Base-by-base conservation (phyloP, 2,888 invertebrate genomes). In the Melieria picta region DNA sequence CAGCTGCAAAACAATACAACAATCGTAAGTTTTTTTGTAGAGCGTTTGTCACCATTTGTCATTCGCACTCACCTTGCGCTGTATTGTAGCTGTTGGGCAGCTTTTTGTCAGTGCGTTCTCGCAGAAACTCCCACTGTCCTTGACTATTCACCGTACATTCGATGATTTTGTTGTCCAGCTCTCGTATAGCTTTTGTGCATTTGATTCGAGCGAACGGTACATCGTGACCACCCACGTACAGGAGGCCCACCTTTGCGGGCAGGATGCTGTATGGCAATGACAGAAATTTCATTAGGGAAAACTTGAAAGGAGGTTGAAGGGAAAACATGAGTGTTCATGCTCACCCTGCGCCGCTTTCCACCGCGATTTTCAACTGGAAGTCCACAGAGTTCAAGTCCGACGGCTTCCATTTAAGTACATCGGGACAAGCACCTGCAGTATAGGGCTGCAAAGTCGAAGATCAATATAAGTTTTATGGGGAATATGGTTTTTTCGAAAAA, bases 361-460 rank as follows among this genome's bases (percentile, higher is more conserved):
- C 91, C 1, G 90, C 89, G 69, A 99, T 94, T 87, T 94, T 93
- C 72, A 99, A 88, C 80, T 91, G 91, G 86, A 99, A 99, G 88
- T 99, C 99, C 0, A 99, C 93, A 5, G 98, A 98, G 88, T 99
- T 99, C 88, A 96, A 90, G 72, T 93, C 90, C 4, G 92, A 89
- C 0, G 99, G 99, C 84, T 99, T 99, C 99, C 99, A 99, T 87
- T 99, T 99, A 13, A 99, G 89, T 2, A 98, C 95, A 60, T 92
- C 91, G 50, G 90, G 88, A 80, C 95, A 97, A 6, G 91, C 89
- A 0, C 99, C 99, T 7, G 94, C 88, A 11, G 89, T 88, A 83
- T 99, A 99, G 0, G 93, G 91, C 92, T 95, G 85, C 30, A 30
- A 70, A 71, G 64, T 61, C 43, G 47, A 56, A n/a, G 10, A 46